Evolutionary conservation across 2,797 vertebrate genomes (phyloP).

Genomic region (Xenopus petersii): DNA sequence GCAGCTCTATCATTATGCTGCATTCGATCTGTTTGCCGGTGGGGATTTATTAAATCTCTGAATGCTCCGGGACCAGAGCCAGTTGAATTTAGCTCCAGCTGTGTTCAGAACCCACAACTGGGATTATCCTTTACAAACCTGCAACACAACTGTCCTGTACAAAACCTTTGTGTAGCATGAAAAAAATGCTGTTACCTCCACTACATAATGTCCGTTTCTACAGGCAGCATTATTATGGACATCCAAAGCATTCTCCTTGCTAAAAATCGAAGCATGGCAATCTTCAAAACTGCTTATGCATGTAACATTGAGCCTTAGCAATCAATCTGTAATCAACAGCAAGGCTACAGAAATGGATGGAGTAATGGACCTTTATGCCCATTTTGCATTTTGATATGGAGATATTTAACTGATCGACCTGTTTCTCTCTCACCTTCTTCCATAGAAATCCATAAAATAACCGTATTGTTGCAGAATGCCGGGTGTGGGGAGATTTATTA

Average conservation of each 20-base stretch:
- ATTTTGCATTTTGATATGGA: conserved; percentile 35
- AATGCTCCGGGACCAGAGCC: conserved; percentile 45
- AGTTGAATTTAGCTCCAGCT: conserved; percentile 51
- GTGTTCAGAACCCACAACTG: conserved; percentile 39
- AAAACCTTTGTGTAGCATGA: not conserved
- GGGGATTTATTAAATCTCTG: conserved; percentile 51
- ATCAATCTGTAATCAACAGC: conserved; percentile 25
- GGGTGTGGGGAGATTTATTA: conserved; percentile 35
- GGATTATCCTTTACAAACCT: conserved; percentile 15
- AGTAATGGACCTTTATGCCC: conserved; percentile 8
- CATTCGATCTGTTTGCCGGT: conserved; percentile 50
- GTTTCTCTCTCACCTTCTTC: conserved; percentile 6
- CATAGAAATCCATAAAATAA: conserved; percentile 35
- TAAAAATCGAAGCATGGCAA: not conserved
- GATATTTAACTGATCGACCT: conserved; percentile 33
- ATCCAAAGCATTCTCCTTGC: not conserved
- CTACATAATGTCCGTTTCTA: not conserved
- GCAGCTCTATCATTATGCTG: conserved; percentile 55
- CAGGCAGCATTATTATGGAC: not conserved
- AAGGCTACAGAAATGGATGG: conserved; percentile 10
- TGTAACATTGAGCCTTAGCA: not conserved
- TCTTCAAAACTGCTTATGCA: conserved; percentile 4
- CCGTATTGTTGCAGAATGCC: conserved; percentile 31
- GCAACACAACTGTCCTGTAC: conserved; percentile 1
- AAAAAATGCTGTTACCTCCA: not conserved